Base-by-base conservation (phyloP, 1,140 invertebrate species). In the Solen grandis region DNA sequence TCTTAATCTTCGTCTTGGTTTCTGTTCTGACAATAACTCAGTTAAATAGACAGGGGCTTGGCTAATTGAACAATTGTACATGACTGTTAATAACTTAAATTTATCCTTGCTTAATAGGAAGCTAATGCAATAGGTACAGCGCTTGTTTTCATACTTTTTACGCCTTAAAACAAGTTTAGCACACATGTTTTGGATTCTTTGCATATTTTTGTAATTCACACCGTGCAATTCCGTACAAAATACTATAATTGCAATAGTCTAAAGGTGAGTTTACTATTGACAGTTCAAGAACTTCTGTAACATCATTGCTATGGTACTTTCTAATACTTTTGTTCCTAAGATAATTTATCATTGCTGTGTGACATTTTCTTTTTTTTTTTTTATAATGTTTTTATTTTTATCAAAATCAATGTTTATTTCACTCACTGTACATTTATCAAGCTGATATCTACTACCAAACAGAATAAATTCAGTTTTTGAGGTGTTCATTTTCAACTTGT, bases 111-210 rank as follows among this genome's bases (percentile, higher is more conserved):
- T 66, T 66, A 16, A 66, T 38, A 16, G 27, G 52, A 22, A 72
- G 52, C 69, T 54, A 57, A n/a, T 54, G 52, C 27, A 72, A 33
- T 29, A 57, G 31, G 46, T 35, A 72, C 13, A 72, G 52, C 19
- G 69, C 46, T 35, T 72, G 69, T 33, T 55, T 55, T n/a, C 69
- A 55, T 19, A 14, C 57, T 52, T 54, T n/a, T 19, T 55, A 54
- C 69, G 69, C 55, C 33, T 55, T n/a, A 72, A 33, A 31, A 72
- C 69, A 29, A 55, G 52, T 57, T 72, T 72, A n/a, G 69, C 52
- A 57, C 50, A 72, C 69, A 72, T 72, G 52, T 72, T 72, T 36
- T 72, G 46, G 22, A 55, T 55, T 31, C 46, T 14, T 19, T 57
- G 46, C n/a, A n/a, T 16, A 72, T 27, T 55, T 72, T 72, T n/a